Conservation (phyloP, 2,888 invertebrate genomes). For the Lasioglossum vierecki region DNA sequence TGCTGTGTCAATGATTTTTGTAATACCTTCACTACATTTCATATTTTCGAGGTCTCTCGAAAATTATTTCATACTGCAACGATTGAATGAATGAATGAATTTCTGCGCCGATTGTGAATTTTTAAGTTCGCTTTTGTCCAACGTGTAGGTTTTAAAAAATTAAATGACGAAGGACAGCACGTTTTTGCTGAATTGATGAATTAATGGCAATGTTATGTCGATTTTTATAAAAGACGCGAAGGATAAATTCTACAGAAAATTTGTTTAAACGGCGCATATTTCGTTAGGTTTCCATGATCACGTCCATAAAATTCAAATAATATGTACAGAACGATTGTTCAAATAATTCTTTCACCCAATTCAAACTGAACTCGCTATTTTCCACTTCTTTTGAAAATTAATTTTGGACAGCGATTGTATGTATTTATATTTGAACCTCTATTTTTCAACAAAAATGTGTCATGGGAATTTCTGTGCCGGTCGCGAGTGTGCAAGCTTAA, state of each 20-base stretch:
- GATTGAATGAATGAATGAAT: no score
- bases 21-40: no score
- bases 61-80: no score
- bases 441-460: not conserved
- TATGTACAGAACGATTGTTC: constrained; percentile 21
- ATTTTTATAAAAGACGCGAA: no score
- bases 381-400: not conserved
- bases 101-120: no score
- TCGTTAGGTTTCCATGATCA: constrained; percentile 58
- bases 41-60: no score
- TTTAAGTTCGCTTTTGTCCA: no score
- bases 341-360: not conserved
- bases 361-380: not conserved
- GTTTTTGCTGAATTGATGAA: not conserved
- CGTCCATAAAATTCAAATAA: constrained; percentile 52
- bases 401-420: not conserved
- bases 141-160: no score
- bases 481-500: not conserved
- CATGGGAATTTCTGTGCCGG: not conserved
- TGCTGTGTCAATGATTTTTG: no score
- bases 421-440: not conserved
- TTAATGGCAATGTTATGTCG: no score
- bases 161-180: no score
- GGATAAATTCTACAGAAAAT: no score
- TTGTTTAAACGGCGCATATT: constrained; percentile 31